Base-by-base conservation (phyloP, 2,888 invertebrate species). In the Eubasilissa splendida region DNA sequence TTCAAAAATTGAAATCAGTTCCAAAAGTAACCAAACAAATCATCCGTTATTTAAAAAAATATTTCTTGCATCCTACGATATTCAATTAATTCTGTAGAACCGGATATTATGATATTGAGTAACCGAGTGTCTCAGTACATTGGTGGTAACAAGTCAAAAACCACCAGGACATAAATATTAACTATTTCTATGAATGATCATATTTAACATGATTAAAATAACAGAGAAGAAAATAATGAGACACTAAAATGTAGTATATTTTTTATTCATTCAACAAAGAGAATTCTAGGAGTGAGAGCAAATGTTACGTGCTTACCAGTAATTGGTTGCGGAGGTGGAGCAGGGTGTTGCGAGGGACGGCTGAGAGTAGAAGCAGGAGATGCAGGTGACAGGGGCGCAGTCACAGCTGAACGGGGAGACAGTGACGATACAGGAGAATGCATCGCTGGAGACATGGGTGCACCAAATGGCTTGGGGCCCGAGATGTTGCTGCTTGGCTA, bases 381-480 rank as follows among this genome's bases (percentile, higher is more conserved):
- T 87, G 90, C 85, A 74, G 91, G 90, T 79, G 90, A 90, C 68
- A 90, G 90, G 71, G 90, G 89, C 82, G 90, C 90, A 3, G 90
- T 90, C 85, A 89, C 86, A 11, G 79, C 66, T 66, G 90, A 90
- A 73, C 90, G 89, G 83, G 91, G 90, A 5, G 90, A 91, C 85
- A 91, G 85, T 68, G 81, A 80, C 63, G 81, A 78, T 12, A 83
- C 84, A 33, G 91, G 90, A 74, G 89, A 89, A 77, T 91, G 91
- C 84, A 89, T 89, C 82, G 89, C 89, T 33, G 92, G 91, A 4
- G 92, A 92, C 78, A 92, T 87, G 9, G 93, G 92, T 52, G 92
- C 92, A 60, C 90, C 91, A 86, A 93, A 93, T 50, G 93, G 93
- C 86, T 92, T 92, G 60, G 93, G 93, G 3, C 92, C 92, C 58